A percentile compares a stretch with the other conserved stretches of the same genome.
Evolutionary conservation across 1,140 invertebrate genomes (phyloP).

Genomic region (Cotesia typhae): DNA sequence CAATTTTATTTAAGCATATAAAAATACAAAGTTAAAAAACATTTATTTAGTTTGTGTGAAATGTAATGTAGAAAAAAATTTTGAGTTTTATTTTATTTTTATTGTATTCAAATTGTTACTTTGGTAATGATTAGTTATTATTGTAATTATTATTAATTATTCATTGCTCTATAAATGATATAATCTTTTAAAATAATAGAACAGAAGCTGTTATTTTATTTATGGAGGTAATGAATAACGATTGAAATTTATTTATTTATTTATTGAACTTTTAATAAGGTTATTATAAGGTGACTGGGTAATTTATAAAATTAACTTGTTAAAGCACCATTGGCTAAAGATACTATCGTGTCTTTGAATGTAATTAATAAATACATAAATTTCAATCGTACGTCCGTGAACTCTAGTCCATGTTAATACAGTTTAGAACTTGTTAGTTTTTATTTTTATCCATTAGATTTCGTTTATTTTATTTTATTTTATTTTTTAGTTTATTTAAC

Average conservation of each 20-base stretch:
- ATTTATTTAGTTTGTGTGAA: too few species aligned
- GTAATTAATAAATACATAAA: constrained; percentile 25
- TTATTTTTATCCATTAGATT: too few species aligned
- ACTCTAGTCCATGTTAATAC: constrained; percentile 42
- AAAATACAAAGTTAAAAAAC: not conserved
- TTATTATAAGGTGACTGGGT: constrained; percentile 18
- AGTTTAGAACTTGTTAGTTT: constrained; percentile 24
- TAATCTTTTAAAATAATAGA: not conserved
- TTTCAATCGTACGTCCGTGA: constrained; percentile 38
- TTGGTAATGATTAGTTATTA: too few species aligned
- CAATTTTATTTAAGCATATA: not conserved
- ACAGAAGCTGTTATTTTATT: constrained; percentile 24
- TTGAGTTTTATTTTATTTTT: too few species aligned
- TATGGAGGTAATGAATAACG: constrained; percentile 21
- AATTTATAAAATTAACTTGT: not conserved
- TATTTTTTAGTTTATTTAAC: too few species aligned
- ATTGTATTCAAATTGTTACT: too few species aligned
- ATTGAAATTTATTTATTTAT: constrained; percentile 34
- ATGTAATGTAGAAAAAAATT: too few species aligned
- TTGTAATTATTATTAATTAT: too few species aligned
- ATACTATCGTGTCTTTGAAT: too few species aligned
- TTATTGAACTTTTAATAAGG: not conserved
- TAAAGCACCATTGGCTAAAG: too few species aligned
- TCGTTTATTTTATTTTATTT: too few species aligned
- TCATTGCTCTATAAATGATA: too few species aligned